phyloP scores from a whole-genome alignment of 2,113 vertebrate species.

The Hippoglossus stenolepis region DNA sequence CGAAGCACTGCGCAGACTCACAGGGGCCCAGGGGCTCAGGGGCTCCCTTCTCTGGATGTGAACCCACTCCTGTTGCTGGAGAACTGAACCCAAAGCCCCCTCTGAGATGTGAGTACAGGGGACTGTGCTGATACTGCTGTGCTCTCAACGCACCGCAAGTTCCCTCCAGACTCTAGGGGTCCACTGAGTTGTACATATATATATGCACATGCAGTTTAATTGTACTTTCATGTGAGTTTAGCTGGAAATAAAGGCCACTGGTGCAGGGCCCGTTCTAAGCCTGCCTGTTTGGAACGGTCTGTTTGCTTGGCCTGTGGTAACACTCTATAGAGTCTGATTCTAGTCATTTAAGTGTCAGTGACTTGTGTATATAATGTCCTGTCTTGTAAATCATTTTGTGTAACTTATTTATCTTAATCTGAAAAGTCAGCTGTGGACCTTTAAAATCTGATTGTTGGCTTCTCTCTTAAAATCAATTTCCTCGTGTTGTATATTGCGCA shows the following conservation, averaged over 20 bases:
- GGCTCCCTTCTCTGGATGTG: constrained; percentile 44
- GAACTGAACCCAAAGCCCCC: not conserved
- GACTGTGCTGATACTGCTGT: not conserved
- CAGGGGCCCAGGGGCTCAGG: not conserved
- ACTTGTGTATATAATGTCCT: too few relatives aligned
- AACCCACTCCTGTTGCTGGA: constrained; percentile 9
- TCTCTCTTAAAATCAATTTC: too few relatives aligned
- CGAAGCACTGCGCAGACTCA: constrained; percentile 39
- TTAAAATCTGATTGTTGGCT: too few relatives aligned
- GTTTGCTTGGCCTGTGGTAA: too few relatives aligned
- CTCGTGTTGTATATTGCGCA: too few relatives aligned
- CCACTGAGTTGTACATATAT: not conserved
- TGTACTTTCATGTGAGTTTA: not conserved
- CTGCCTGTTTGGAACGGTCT: too few relatives aligned
- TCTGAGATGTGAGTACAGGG: too few relatives aligned
- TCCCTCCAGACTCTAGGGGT: not conserved
- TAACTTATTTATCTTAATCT: too few relatives aligned
- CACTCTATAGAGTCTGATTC: too few relatives aligned
- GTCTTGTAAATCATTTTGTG: too few relatives aligned
- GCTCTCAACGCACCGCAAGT: not conserved
- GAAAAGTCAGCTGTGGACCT: too few relatives aligned
- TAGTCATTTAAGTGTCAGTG: too few relatives aligned
- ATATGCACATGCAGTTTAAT: not conserved
- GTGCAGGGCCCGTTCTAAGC: not conserved
- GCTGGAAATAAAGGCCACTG: not conserved